Evolutionary conservation across 1,140 invertebrate genomes (phyloP).

Genomic region (Aphidius ervi): DNA sequence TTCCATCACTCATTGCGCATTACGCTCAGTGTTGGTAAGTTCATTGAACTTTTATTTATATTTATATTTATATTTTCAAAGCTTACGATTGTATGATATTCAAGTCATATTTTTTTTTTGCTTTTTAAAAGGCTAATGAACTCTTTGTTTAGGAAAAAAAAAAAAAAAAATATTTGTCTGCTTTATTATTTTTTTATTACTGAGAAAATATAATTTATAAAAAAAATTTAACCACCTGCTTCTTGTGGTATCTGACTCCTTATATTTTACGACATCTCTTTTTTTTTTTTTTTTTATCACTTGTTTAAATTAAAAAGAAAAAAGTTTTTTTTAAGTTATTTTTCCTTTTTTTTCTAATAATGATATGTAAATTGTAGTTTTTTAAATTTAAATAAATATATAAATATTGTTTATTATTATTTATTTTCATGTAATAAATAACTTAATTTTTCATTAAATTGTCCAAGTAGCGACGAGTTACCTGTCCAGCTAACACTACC

Average conservation of each 20-base stretch:
- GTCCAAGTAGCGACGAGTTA: slow-evolving; percentile 76
- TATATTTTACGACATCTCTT: too few species aligned
- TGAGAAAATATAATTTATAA: too few species aligned
- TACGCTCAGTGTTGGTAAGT: slow-evolving; percentile 88
- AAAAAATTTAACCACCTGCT: too few species aligned
- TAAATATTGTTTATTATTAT: slow-evolving; percentile 13
- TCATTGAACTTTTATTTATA: background rate
- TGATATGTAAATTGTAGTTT: background rate
- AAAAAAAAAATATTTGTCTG: too few species aligned
- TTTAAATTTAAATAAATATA: background rate
- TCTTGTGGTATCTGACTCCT: too few species aligned
- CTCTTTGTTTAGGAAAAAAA: background rate
- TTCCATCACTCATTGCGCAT: slow-evolving; percentile 86
- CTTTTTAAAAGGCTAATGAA: background rate
- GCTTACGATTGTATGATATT: too few species aligned
- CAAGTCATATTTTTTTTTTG: too few species aligned
- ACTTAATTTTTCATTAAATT: slow-evolving; percentile 15
- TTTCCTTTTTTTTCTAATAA: too few species aligned
- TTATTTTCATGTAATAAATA: slow-evolving; percentile 13
- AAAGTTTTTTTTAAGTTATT: background rate
- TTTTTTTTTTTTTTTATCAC: too few species aligned
- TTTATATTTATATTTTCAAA: too few species aligned
- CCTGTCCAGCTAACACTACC: slow-evolving; percentile 86
- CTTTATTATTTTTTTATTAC: too few species aligned
- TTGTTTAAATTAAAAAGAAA: background rate